phyloP scores from a whole-genome alignment of 1,140 invertebrate genomes.

The Hyles euphorbiae region DNA sequence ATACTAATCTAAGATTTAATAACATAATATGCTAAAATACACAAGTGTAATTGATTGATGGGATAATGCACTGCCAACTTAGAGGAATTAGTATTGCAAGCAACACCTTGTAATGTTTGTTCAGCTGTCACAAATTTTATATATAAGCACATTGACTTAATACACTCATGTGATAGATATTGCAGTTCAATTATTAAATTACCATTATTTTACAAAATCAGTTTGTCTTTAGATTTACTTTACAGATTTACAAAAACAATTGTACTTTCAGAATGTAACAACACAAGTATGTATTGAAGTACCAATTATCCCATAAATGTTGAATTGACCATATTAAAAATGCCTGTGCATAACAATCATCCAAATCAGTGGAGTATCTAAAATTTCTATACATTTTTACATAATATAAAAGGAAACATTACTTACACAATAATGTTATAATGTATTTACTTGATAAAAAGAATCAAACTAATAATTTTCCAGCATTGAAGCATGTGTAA shows the following conservation, averaged over 20 bases:
- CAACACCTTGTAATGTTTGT: no score
- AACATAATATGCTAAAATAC: no score
- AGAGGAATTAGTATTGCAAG: no score
- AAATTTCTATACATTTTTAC: conserved; percentile 65
- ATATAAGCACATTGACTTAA: no score
- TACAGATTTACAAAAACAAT: background rate
- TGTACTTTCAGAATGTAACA: conserved; percentile 6
- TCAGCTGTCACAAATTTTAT: no score
- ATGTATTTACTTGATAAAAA: conserved; percentile 57
- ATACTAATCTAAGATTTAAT: no score
- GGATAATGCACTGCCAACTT: no score
- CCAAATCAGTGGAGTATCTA: conserved; percentile 36
- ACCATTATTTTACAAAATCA: no score
- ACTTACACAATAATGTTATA: conserved; percentile 62
- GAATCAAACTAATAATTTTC: conserved; percentile 58
- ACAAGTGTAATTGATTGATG: no score
- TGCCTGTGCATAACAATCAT: conserved; percentile 34
- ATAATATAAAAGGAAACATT: conserved; percentile 56
- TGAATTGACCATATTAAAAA: conserved; percentile 4
- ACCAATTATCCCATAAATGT: conserved; percentile 6
- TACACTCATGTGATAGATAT: no score
- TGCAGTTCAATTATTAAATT: no score
- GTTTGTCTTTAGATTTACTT: no score
- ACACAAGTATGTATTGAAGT: background rate
- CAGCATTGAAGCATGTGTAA: conserved; percentile 35